Evolutionary conservation across 2,797 vertebrate genomes (phyloP).

Genomic region (Cygnus olor): DNA sequence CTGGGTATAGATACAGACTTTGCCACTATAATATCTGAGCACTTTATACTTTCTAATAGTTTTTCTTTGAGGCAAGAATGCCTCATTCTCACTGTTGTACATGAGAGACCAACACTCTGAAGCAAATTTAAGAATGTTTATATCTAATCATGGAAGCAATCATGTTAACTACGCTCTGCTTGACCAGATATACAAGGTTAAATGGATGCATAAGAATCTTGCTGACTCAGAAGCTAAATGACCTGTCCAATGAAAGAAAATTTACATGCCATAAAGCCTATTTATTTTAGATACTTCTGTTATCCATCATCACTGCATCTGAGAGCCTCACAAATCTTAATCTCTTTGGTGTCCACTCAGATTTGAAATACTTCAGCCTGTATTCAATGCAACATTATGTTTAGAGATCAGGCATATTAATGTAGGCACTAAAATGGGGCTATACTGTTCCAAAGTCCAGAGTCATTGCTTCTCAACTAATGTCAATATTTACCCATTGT

Average conservation of each 20-base stretch:
- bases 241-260: not conserved
- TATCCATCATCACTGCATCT: not conserved
- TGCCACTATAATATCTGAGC: not conserved
- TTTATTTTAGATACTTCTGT: not conserved
- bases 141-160: not conserved
- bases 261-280: not conserved
- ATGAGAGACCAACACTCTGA: not conserved
- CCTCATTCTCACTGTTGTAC: not conserved
- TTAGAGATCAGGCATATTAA: not conserved
- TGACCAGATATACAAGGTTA: not conserved
- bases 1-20: not conserved
- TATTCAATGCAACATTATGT: not conserved
- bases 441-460: not conserved
- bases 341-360: not conserved
- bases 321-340: not conserved
- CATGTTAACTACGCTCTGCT: not conserved
- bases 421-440: not conserved
- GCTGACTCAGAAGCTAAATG: not conserved
- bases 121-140: not conserved
- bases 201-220: not conserved
- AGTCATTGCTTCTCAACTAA: not conserved
- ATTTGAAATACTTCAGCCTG: not conserved
- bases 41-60: not conserved
- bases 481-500: not conserved
- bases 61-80: not conserved